Percentiles rank a stretch among this genome's conserved stretches.
These are phyloP conservation scores for Sphaeramia orbicularis DNA, from an alignment of 2,797 vertebrate species.

Conservation along the genomic window DNA sequence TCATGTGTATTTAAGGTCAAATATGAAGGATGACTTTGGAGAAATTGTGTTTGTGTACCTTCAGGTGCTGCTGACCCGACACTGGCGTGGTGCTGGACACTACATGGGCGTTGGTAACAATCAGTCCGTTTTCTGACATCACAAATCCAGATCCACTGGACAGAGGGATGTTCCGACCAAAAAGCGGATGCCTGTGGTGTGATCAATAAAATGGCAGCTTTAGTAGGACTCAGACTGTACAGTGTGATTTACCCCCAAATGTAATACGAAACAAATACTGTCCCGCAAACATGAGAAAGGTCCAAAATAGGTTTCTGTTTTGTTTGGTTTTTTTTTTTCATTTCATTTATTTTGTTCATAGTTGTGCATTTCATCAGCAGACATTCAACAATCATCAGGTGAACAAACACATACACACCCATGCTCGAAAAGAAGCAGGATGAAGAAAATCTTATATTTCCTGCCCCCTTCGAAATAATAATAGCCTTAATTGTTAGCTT, in stretches of 20 bases:
- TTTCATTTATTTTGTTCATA: too few species aligned
- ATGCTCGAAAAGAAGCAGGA: too few species aligned
- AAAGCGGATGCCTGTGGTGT: conserved; percentile 90
- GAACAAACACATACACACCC: too few species aligned
- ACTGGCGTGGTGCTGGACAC: conserved; percentile 87
- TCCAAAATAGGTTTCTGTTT: too few species aligned
- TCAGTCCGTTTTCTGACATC: conserved; percentile 92
- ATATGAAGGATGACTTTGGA: not conserved
- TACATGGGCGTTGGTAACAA: conserved; percentile 95
- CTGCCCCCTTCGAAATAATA: too few species aligned
- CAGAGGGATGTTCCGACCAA: conserved; percentile 90
- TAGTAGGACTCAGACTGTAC: not conserved
- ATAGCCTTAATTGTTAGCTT: too few species aligned
- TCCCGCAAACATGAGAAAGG: too few species aligned
- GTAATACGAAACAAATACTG: too few species aligned
- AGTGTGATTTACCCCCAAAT: not conserved
- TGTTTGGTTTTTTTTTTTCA: too few species aligned
- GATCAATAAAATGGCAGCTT: not conserved
- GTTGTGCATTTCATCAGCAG: too few species aligned
- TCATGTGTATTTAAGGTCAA: not conserved
- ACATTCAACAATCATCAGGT: too few species aligned
- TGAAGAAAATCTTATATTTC: too few species aligned
- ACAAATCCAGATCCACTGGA: conserved; percentile 96
- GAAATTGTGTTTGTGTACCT: conserved; percentile 61
- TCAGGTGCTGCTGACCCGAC: conserved; percentile 91